Percentiles rank a stretch among this genome's conserved stretches.
Evolutionary conservation across 2,888 invertebrate genomes (phyloP).

Genomic region (Leucoma salicis): DNA sequence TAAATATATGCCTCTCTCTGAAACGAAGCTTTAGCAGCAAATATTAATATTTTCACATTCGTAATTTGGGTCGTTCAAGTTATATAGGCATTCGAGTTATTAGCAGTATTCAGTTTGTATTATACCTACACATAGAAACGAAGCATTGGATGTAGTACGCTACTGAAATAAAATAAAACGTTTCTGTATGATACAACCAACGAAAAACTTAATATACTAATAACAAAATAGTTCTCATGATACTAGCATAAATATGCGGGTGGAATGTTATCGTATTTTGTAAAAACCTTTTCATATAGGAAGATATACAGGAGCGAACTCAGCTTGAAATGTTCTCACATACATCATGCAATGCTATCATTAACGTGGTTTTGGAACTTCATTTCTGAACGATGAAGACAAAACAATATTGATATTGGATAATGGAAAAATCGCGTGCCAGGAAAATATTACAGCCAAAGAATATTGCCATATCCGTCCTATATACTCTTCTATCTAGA

Average conservation of each 20-base stretch:
- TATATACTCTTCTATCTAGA: conserved; percentile 53
- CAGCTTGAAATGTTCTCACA: conserved; percentile 11
- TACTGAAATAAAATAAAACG: no score
- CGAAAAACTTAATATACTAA: not conserved
- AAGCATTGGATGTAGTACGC: no score
- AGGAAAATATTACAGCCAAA: conserved; percentile 63
- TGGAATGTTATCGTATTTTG: not conserved
- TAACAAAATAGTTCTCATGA: not conserved
- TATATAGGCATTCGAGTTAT: no score
- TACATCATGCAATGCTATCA: conserved; percentile 69
- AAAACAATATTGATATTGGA: conserved; percentile 78
- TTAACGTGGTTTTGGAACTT: conserved; percentile 64
- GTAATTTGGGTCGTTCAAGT: no score
- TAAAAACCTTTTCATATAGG: not conserved
- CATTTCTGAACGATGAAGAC: conserved; percentile 71
- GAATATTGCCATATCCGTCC: conserved; percentile 73
- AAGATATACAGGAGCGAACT: not conserved
- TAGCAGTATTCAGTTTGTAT: no score
- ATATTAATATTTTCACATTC: no score
- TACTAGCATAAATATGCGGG: not conserved
- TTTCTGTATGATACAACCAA: not conserved
- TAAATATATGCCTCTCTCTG: no score
- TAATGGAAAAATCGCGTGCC: conserved; percentile 79
- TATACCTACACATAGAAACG: no score
- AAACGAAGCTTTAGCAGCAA: no score